Evolutionary conservation across 2,113 vertebrate genomes (phyloP).

Genomic region (Bothrops jararaca): DNA sequence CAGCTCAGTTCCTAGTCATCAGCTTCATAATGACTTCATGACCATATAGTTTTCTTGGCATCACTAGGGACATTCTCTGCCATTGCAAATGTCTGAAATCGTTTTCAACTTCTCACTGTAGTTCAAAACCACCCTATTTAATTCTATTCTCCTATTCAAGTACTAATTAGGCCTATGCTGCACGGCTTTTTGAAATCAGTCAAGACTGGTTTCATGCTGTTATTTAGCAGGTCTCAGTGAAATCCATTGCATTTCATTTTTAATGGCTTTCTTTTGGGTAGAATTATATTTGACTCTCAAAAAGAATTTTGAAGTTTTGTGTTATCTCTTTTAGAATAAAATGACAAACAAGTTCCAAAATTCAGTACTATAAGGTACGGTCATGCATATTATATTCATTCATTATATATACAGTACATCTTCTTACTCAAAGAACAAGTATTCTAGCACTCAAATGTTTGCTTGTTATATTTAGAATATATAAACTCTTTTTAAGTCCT

Average conservation of each 20-base stretch:
- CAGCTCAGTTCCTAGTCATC: background rate
- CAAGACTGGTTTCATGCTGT: background rate
- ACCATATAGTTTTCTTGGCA: background rate
- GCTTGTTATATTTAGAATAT: conserved; percentile 31
- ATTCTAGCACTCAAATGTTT: conserved; percentile 21
- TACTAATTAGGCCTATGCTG: background rate
- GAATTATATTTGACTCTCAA: background rate
- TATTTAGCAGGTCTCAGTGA: background rate
- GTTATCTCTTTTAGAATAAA: background rate
- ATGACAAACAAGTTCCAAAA: conserved; percentile 17
- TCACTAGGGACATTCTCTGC: background rate
- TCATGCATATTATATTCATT: background rate
- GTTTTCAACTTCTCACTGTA: background rate
- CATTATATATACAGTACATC: background rate
- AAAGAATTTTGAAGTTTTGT: background rate
- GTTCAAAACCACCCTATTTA: background rate
- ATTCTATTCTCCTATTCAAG: background rate
- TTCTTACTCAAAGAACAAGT: conserved; percentile 50
- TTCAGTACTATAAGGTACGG: conserved; percentile 21
- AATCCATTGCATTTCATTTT: background rate
- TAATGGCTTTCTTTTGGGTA: background rate
- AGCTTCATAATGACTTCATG: background rate
- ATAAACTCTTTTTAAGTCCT: conserved; percentile 1
- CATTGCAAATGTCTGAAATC: background rate
- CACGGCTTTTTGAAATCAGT: background rate